Evolutionary conservation across 1,140 invertebrate species (phyloP).

Genomic region (Heliothis virescens): DNA sequence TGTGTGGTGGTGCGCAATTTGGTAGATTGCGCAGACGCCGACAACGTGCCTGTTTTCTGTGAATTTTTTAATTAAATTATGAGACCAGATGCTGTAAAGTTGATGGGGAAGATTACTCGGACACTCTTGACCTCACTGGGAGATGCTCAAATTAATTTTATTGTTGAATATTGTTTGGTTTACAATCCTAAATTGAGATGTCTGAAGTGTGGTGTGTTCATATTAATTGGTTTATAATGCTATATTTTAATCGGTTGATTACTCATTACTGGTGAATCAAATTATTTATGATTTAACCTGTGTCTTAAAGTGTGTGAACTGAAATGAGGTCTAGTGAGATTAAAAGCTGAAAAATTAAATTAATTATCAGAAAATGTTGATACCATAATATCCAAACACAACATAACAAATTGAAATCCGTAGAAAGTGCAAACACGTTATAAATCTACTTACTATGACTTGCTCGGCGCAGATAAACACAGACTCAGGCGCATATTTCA

Average conservation of each 20-base stretch:
- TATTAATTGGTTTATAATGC: constrained; percentile 13
- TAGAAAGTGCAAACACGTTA: constrained; percentile 30
- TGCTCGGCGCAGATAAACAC: constrained; percentile 25
- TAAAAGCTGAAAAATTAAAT: background rate
- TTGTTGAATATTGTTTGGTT: constrained; percentile 38
- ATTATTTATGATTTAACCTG: background rate
- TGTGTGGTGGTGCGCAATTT: constrained; percentile 74
- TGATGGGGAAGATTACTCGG: constrained; percentile 60
- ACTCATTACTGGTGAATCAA: no score
- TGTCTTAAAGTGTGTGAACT: no score
- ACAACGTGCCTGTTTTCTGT: constrained; percentile 77
- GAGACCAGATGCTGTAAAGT: constrained; percentile 76
- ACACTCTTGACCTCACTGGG: constrained; percentile 41
- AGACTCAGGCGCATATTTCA: constrained; percentile 43
- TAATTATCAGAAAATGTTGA: background rate
- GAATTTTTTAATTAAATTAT: constrained; percentile 86
- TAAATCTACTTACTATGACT: constrained; percentile 41
- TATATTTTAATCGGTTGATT: background rate
- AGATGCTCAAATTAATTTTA: constrained; percentile 45
- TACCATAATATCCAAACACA: constrained; percentile 5
- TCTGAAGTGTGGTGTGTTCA: constrained; percentile 11
- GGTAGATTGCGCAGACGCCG: constrained; percentile 74
- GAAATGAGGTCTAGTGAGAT: no score
- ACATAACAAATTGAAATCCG: constrained; percentile 28
- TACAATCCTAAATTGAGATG: constrained; percentile 44